phyloP scores from a whole-genome alignment of 1,140 invertebrate genomes.

The Lasioglossum albipes region DNA sequence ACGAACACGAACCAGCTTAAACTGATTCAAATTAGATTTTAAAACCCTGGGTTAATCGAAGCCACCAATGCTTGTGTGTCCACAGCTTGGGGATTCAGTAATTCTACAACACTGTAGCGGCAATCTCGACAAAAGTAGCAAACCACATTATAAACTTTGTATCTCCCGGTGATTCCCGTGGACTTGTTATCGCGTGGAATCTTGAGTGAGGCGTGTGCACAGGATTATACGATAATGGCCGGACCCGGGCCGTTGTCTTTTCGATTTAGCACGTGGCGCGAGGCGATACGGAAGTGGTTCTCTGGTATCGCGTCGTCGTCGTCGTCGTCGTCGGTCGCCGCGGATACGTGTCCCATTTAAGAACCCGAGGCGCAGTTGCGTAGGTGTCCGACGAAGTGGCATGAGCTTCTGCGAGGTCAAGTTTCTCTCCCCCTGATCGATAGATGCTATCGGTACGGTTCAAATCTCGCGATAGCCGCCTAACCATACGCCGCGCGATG shows the following conservation, averaged over 20 bases:
- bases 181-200: constrained; percentile 13
- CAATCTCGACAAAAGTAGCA: neutral
- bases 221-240: constrained; percentile 39
- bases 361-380: constrained; percentile 31
- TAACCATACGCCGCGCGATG: neutral
- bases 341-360: constrained; percentile 50
- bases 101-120: neutral
- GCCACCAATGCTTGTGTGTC: too few relatives aligned
- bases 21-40: too few relatives aligned
- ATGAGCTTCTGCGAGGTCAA: constrained; percentile 38
- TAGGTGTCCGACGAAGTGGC: constrained; percentile 44
- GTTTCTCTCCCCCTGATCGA: constrained; percentile 45
- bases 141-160: neutral
- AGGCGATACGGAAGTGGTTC: constrained; percentile 49
- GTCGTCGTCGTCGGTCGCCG: neutral
- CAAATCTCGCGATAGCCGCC: constrained; percentile 20
- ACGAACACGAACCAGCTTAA: too few relatives aligned
- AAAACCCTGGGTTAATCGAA: too few relatives aligned
- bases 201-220: constrained; percentile 26
- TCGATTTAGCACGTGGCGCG: constrained; percentile 39
- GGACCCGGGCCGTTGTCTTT: constrained; percentile 40
- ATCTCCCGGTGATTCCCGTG: neutral
- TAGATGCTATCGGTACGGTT: constrained; percentile 32
- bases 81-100: too few relatives aligned
- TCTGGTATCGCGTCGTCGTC: constrained; percentile 16